Base-by-base conservation (phyloP, 35 echinoderm and acorn worm genomes). In the Amphiura filiformis region DNA sequence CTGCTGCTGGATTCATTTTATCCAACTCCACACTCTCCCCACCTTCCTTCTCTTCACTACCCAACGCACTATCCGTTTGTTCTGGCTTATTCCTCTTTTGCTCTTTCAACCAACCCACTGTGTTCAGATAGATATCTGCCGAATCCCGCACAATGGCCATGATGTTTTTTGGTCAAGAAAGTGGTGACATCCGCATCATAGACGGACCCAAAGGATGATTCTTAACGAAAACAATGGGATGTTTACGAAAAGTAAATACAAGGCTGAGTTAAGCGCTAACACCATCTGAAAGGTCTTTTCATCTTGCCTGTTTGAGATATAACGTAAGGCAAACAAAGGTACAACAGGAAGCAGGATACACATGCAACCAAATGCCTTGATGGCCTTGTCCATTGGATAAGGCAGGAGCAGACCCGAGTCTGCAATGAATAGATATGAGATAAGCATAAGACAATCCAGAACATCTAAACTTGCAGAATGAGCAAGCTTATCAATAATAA, bases 91-190 rank as follows among this genome's bases (percentile, higher is more conserved):
- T 23, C 22, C 65, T 36, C 56, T 56, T 56, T 18, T 34, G 5
- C 15, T 36, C 70, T 31, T 65, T 56, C 37, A 65, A 75, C 94
- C 94, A 95, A 18, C 84, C 61, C 13, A 65, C 42, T 20, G 89
- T 1, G 40, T 92, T 85, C 57, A 81, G 84, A 36, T 92, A 76
- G 14, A 95, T 88, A 64, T 97, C 95, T 4, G 93, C 40, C 17
- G 37, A 70, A 32, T 87, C 91, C 39, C 90, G 87, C 26, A 91
- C 87, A 22, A 97, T 76, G 39, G 80, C 79, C 91, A 97, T 93
- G 41, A 97, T 81, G 61, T 97, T 97, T 82, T 97, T 97, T 32
- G n/a, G 95, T 97, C 32, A 97, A 84, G 65, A 93, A 97, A 0
- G 92, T 97, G 0, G 95, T 93, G 78, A 97, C 82, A 76, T 97